These are phyloP conservation scores for Leucophenga maculata DNA, from an alignment of 2,888 invertebrate species.

Conservation along the genomic window DNA sequence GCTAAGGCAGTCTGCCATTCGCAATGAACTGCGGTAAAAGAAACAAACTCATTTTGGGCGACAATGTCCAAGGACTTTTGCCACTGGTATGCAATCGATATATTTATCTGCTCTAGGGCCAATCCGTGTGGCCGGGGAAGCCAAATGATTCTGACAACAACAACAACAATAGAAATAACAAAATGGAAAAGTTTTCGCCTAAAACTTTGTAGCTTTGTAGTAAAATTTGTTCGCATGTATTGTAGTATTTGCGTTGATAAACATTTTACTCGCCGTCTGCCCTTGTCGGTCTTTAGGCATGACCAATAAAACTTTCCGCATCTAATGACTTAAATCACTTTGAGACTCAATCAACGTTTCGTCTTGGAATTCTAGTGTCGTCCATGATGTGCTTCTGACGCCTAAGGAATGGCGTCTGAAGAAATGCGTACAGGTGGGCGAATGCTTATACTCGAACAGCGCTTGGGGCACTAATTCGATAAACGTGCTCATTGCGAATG, in stretches of 20 bases:
- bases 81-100: no score
- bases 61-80: no score
- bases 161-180: not conserved
- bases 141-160: no score
- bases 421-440: no score
- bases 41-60: no score
- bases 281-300: slow-evolving; percentile 27
- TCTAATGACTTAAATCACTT: slow-evolving; percentile 57
- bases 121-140: no score
- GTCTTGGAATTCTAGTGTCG: slow-evolving; percentile 36
- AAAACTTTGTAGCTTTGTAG: not conserved
- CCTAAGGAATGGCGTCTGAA: no score
- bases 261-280: not conserved
- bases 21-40: no score
- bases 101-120: no score
- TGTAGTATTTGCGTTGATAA: no score
- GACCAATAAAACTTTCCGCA: slow-evolving; percentile 51
- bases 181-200: not conserved
- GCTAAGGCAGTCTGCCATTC: not conserved
- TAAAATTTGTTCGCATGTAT: no score
- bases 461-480: not conserved
- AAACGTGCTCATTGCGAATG: not conserved
- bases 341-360: slow-evolving; percentile 55
- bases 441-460: no score
- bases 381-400: not conserved